phyloP scores from a whole-genome alignment of 2,797 vertebrate genomes.

The Echeneis naucrates region DNA sequence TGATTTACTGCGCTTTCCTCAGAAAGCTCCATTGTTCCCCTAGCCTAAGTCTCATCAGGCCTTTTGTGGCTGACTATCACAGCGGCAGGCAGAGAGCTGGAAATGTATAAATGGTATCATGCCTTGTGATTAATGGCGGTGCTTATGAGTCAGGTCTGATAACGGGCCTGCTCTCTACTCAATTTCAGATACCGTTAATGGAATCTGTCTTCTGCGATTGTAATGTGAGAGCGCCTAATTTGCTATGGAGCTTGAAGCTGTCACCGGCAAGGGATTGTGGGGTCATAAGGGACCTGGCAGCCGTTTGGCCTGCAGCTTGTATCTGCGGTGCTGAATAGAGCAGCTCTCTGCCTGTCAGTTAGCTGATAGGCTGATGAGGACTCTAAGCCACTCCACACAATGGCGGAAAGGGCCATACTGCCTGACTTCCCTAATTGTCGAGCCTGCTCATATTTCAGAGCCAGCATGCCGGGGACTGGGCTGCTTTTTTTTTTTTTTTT shows the following conservation, averaged over 20 bases:
- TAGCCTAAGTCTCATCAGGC: constrained; percentile 99
- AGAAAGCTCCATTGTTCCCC: constrained; percentile 99
- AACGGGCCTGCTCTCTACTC: constrained; percentile 99
- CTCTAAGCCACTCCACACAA: constrained; percentile 99
- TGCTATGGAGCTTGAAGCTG: constrained; percentile 99
- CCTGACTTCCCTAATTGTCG: constrained; percentile 99
- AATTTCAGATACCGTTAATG: constrained; percentile 99
- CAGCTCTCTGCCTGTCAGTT: constrained; percentile 99
- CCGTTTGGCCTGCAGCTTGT: constrained; percentile 99
- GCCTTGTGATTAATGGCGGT: constrained; percentile 99
- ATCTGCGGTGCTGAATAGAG: constrained; percentile 99
- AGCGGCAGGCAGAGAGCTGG: constrained; percentile 99
- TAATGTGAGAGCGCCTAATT: constrained; percentile 99
- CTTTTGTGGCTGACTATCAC: constrained; percentile 99
- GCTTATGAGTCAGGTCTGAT: constrained; percentile 99
- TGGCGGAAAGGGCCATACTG: constrained; percentile 96
- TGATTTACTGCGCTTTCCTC: constrained; percentile 99
- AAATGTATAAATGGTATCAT: constrained; percentile 99
- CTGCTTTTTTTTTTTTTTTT: constrained; percentile 63
- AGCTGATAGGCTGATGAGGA: constrained; percentile 99
- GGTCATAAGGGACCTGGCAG: constrained; percentile 99
- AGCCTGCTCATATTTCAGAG: constrained; percentile 98
- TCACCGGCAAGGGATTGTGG: constrained; percentile 99
- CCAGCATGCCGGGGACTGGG: constrained; percentile 87
- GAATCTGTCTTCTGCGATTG: constrained; percentile 99